Evolutionary conservation across 2,888 invertebrate genomes (phyloP), one percentile per base, ranked within the genome.

Genomic region (Morpho deidamia): DNA sequence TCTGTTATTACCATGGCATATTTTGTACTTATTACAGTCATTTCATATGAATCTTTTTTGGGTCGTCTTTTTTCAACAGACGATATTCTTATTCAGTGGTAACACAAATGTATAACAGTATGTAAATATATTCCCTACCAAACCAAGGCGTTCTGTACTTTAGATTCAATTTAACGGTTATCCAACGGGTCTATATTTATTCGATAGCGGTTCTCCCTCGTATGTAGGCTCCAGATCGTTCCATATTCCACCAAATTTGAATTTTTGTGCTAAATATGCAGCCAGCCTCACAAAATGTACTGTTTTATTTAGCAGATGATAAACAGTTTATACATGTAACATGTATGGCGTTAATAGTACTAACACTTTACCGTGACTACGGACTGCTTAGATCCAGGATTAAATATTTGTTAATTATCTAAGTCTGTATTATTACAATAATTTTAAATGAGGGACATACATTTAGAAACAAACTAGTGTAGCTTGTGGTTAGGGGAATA

Each of bases 241-340:
- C 78, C 74, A 77, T 75, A 77, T 78, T 80, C 74, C 66, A 77
- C 68, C 51, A 48, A 54, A 82, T 83, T 83, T 78, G 71, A 81
- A 83, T 74, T 84, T 81, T 68, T 69, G 79, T 73, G 71, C 76
- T 82, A 77, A 83, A 81, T 81, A 81, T 78, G 71, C 72, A 74
- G 60, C 68, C 67, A 59, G 66, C 11, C 71, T 66, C 53, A 52
- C 35, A 11, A 51, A 45, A 49, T 43, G 55, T 62, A 61, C 68
- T 74, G 70, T 70, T 70, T 76, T 76, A 78, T 81, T 71, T 66
- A 81, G 56, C 49, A 74, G 68, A 76, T 78, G 73, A 37, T 69
- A 79, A 76, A 54, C 54, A 40, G 47, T 43, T 44, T 63, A 23
- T 23, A 60, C 58, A 53, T 50, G 43, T 32, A 40, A 32, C 47